Base-by-base conservation (phyloP, 2,888 invertebrate genomes). In the Lottia scabra region DNA sequence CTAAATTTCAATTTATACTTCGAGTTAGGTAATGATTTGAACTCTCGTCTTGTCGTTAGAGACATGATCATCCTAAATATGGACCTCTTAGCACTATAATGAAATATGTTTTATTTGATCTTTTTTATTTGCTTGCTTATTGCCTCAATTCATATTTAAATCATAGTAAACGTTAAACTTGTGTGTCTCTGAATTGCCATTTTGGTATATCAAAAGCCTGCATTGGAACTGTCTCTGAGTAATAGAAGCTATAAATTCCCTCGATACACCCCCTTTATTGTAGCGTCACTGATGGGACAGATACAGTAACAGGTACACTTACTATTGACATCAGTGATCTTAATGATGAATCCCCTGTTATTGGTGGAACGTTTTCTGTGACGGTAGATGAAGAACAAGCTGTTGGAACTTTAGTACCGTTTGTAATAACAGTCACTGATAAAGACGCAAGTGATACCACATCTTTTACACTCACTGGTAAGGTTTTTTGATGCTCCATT, bases 261-360 rank as follows among this genome's bases (percentile, higher is more conserved):
- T 45, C 65, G 6, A 19, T n/a, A n/a, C 43, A 16, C 6, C 43
- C 45, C 19, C 19, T 45, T 43, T n/a, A 6, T 56, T 67, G 6
- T 48, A 67, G 67, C 6, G 67, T 56, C 15, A 16, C 10, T 6
- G 38, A 67, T 30, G 65, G 56, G 15, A 71, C 26, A 1, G n/a
- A 44, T 26, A 6, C 38, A 38, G 19, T 30, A 12, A 65, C 46
- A 23, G 70, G 67, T 63, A 73, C 71, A 0, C 78, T 86, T 6
- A 75, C 68, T 8, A 73, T 87, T 5, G 76, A 71, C 46, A 72
- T 87, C 5, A 80, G 75, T 5, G 84, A 85, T 70, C 77, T 82
- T 56, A 85, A 83, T 71, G 87, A 86, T 70, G 83, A 85, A 68
- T 63, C 56, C 3, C 87, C 87, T 0, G 75, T 78, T 23, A 84